Percentiles rank a stretch among this genome's conserved stretches.
These are phyloP conservation scores for Thermophis baileyi DNA, from an alignment of 2,113 vertebrate species.

Conservation along the genomic window DNA sequence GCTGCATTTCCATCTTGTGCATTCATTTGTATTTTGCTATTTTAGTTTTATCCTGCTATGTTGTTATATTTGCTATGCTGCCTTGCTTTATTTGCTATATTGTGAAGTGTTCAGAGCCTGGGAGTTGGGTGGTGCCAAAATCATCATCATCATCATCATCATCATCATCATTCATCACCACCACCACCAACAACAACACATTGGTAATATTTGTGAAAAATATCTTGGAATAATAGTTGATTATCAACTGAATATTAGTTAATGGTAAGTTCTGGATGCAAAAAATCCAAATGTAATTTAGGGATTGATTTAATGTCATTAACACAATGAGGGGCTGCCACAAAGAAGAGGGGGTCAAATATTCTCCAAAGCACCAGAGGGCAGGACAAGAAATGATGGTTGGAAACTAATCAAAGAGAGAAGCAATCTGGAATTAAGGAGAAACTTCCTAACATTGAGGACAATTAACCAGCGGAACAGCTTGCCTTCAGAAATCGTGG, in stretches of 20 bases:
- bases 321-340: background rate
- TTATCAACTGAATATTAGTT: background rate
- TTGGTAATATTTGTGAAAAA: background rate
- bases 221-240: background rate
- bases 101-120: background rate
- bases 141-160: background rate
- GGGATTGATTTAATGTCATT: background rate
- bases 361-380: too few species aligned
- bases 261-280: background rate
- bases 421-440: too few species aligned
- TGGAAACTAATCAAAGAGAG: too few species aligned
- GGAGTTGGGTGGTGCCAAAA: background rate
- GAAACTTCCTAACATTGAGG: too few species aligned
- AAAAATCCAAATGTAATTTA: background rate
- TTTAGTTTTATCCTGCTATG: background rate
- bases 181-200: background rate
- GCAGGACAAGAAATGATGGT: too few species aligned
- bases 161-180: too few species aligned
- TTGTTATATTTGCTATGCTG: background rate
- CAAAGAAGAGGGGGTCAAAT: too few species aligned
- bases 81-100: background rate
- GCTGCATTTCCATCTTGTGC: background rate
- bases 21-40: background rate
- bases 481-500: too few species aligned
- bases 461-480: too few species aligned